These are phyloP conservation scores for Anguilla anguilla DNA, from an alignment of 2,797 vertebrate genomes.

Conservation along the genomic window DNA sequence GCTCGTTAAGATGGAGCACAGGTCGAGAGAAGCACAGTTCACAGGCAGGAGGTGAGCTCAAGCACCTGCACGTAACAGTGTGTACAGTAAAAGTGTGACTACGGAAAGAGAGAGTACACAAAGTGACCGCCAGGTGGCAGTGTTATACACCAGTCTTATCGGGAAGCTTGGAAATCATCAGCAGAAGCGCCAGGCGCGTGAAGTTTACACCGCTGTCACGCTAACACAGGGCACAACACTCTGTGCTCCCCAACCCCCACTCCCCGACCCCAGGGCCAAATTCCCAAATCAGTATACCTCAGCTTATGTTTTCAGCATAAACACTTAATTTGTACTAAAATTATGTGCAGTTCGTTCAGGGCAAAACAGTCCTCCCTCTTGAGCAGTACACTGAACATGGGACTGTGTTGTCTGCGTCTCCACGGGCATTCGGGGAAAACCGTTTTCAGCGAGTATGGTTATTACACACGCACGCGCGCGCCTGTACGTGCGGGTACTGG, in stretches of 20 bases:
- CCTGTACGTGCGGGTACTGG: neutral
- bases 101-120: neutral
- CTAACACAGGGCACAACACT: neutral
- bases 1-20: too few relatives aligned
- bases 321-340: neutral
- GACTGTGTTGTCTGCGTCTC: neutral
- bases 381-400: neutral
- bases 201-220: neutral
- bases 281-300: neutral
- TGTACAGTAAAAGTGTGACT: neutral
- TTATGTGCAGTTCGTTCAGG: neutral
- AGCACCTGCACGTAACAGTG: too few relatives aligned
- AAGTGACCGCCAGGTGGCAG: conserved; percentile 54
- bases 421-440: neutral
- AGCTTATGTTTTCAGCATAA: neutral
- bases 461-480: neutral
- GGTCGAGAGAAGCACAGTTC: too few relatives aligned
- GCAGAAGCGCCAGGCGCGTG: neutral
- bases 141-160: conserved; percentile 45
- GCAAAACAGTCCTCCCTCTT: neutral
- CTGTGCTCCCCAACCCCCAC: neutral
- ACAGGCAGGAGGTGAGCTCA: too few relatives aligned
- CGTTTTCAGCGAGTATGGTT: neutral
- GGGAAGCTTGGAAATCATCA: neutral
- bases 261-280: neutral